Percentiles rank a stretch among this genome's conserved stretches.
Evolutionary conservation across 2,888 invertebrate genomes (phyloP).

Genomic region (Sceliomorpha sp.): DNA sequence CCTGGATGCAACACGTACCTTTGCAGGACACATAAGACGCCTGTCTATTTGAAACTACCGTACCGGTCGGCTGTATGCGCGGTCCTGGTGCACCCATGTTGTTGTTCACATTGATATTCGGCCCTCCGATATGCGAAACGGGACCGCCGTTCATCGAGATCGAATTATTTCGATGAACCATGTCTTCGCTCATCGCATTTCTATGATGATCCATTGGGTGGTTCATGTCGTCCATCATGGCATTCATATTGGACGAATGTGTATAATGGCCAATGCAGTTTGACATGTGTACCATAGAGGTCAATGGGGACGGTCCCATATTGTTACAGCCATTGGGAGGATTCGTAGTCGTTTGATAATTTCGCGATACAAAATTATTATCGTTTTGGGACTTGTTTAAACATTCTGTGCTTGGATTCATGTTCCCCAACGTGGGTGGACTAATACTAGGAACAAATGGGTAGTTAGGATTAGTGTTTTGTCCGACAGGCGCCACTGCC

Average conservation of each 20-base stretch:
- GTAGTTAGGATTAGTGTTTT: conserved; percentile 69
- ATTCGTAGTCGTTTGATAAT: conserved; percentile 59
- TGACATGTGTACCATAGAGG: conserved; percentile 69
- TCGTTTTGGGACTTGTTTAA: conserved; percentile 68
- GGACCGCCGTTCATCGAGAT: conserved; percentile 63
- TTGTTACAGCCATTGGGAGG: conserved; percentile 31
- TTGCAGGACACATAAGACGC: conserved; percentile 66
- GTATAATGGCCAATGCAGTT: conserved; percentile 69
- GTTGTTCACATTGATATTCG: conserved; percentile 58
- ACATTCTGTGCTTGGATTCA: conserved; percentile 63
- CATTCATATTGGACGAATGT: conserved; percentile 62
- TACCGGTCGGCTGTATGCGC: conserved; percentile 54
- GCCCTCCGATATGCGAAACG: conserved; percentile 60
- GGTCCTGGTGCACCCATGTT: conserved; percentile 56
- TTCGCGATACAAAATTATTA: conserved; percentile 59
- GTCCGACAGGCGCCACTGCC: conserved; percentile 59
- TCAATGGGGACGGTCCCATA: conserved; percentile 49
- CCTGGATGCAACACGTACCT: conserved; percentile 71
- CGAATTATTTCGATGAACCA: conserved; percentile 66
- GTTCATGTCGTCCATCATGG: conserved; percentile 65
- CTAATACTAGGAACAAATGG: conserved; percentile 66
- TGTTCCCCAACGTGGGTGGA: conserved; percentile 64
- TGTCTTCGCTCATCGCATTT: conserved; percentile 62
- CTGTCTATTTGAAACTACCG: conserved; percentile 57
- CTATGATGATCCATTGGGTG: conserved; percentile 32